phyloP scores from a whole-genome alignment of 2,797 vertebrate genomes.

The Gorsachius magnificus region DNA sequence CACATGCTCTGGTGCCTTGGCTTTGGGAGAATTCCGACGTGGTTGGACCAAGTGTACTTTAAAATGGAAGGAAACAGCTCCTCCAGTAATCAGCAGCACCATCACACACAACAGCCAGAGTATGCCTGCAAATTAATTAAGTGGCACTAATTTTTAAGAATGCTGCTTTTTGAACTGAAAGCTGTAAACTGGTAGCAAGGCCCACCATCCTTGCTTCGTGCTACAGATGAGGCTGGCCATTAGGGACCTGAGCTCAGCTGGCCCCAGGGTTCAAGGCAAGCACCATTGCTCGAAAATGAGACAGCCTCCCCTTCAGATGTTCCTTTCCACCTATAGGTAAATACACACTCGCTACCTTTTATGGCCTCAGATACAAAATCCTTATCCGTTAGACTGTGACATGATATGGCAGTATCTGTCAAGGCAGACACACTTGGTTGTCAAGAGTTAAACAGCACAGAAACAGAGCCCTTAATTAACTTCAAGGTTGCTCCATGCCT shows the following conservation, averaged over 20 bases:
- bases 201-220: not conserved
- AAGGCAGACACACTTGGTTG: not conserved
- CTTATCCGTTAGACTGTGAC: not conserved
- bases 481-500: conserved; percentile 1
- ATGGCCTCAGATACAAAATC: not conserved
- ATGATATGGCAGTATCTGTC: not conserved
- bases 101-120: not conserved
- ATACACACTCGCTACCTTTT: not conserved
- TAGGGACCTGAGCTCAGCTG: not conserved
- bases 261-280: not conserved
- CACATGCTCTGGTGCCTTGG: not conserved
- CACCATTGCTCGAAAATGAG: not conserved
- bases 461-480: conserved; percentile 5
- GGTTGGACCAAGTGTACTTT: not conserved
- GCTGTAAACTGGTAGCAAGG: not conserved
- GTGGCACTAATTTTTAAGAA: not conserved
- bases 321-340: not conserved
- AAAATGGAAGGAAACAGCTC: not conserved
- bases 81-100: not conserved
- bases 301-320: not conserved
- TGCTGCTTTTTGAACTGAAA: not conserved
- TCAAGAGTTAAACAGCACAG: conserved; percentile 32
- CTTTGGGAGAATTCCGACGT: not conserved
- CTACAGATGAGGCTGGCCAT: not conserved
- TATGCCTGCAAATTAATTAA: not conserved